Evolutionary conservation across 2,888 invertebrate species (phyloP).

Genomic region (Meteorus cinctellus): DNA sequence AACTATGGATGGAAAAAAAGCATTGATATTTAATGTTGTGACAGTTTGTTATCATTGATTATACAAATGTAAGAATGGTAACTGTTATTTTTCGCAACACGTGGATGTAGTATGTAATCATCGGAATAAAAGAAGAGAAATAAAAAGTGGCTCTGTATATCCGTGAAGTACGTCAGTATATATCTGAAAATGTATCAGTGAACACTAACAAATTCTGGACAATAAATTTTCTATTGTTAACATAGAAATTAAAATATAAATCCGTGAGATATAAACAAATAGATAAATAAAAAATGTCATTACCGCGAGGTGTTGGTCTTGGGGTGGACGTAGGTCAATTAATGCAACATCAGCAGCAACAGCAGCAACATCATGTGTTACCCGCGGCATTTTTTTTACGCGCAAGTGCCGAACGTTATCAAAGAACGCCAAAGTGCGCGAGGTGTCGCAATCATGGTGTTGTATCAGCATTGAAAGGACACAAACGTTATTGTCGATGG

Average conservation of each 20-base stretch:
- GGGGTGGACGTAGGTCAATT: constrained; percentile 90
- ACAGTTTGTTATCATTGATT: too few species aligned
- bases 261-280: neutral
- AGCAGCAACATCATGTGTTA: constrained; percentile 80
- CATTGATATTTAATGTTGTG: neutral
- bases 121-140: too few species aligned
- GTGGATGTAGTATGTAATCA: too few species aligned
- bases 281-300: constrained; percentile 79
- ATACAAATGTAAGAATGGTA: too few species aligned
- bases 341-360: constrained; percentile 84
- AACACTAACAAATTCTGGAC: too few species aligned
- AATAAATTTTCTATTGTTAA: too few species aligned
- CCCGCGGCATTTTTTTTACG: constrained; percentile 92
- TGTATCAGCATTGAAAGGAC: constrained; percentile 95
- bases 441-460: constrained; percentile 98
- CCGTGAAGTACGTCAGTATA: too few species aligned
- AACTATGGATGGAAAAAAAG: neutral
- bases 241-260: neutral
- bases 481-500: constrained; percentile 98
- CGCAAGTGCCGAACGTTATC: constrained; percentile 91
- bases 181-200: too few species aligned
- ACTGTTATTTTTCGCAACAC: too few species aligned
- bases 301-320: constrained; percentile 89
- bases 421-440: constrained; percentile 97
- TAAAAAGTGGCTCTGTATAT: too few species aligned